Conservation (phyloP, 1,140 invertebrate species). For the Bombus sylvicola region DNA sequence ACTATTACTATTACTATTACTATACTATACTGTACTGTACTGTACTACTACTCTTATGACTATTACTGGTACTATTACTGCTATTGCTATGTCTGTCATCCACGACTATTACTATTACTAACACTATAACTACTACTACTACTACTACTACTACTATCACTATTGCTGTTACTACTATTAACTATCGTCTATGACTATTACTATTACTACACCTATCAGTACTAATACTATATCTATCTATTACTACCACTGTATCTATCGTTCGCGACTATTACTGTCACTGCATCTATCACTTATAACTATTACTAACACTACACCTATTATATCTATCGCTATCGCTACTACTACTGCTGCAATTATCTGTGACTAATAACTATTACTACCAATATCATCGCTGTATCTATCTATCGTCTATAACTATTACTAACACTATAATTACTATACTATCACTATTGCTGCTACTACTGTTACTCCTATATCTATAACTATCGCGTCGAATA, state of each 20-base stretch:
- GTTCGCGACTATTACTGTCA: background rate
- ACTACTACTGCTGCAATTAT: conserved; percentile 22
- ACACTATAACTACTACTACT: background rate
- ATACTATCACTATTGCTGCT: background rate
- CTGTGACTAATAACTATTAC: background rate
- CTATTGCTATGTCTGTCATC: background rate
- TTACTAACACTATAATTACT: background rate
- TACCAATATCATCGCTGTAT: too few relatives aligned
- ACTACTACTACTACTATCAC: background rate
- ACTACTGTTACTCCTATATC: conserved; percentile 13
- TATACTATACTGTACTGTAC: conserved; percentile 6
- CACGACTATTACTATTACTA: background rate
- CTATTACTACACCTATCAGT: background rate
- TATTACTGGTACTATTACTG: conserved; percentile 43
- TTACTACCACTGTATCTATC: conserved; percentile 5
- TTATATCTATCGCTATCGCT: conserved; percentile 51
- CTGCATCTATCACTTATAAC: background rate
- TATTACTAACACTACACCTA: conserved; percentile 4
- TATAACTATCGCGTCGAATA: background rate
- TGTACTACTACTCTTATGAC: conserved; percentile 17
- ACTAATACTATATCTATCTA: conserved; percentile 1
- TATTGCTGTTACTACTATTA: background rate
- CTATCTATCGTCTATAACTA: background rate
- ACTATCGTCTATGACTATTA: background rate
- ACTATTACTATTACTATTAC: background rate